Conservation (phyloP, 2,113 vertebrate species). For the Saccopteryx bilineata region DNA sequence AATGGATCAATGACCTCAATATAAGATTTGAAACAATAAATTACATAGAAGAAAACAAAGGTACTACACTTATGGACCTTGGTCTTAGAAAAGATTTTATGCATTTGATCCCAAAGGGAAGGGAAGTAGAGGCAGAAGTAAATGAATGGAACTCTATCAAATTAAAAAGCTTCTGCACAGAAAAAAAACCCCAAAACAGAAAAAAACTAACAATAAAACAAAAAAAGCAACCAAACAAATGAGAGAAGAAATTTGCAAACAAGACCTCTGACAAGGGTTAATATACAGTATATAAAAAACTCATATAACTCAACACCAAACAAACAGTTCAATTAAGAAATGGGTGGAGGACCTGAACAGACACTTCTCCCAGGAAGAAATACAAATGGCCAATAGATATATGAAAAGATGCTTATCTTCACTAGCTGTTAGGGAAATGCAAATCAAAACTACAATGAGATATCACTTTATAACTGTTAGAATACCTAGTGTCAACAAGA, state of each 20-base stretch:
- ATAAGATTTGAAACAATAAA: background rate
- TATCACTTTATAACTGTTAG: background rate
- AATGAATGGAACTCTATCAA: background rate
- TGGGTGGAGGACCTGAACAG: background rate
- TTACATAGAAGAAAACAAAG: background rate
- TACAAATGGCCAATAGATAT: background rate
- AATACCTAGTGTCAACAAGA: background rate
- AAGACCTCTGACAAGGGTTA: background rate
- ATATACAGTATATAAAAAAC: background rate
- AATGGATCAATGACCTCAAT: background rate
- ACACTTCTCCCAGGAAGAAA: background rate
- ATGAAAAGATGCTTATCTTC: background rate
- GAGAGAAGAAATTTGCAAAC: background rate
- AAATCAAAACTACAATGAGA: background rate
- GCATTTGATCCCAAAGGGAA: background rate
- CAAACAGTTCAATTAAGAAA: background rate
- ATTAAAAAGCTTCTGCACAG: background rate
- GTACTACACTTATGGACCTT: background rate
- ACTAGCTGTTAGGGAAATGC: background rate
- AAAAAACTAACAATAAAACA: background rate
- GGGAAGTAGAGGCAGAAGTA: background rate
- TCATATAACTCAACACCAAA: background rate
- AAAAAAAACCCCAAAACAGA: background rate
- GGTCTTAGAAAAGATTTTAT: background rate
- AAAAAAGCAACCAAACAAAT: background rate